Conservation (phyloP, 1,140 invertebrate genomes). For the Cherax destructor region DNA sequence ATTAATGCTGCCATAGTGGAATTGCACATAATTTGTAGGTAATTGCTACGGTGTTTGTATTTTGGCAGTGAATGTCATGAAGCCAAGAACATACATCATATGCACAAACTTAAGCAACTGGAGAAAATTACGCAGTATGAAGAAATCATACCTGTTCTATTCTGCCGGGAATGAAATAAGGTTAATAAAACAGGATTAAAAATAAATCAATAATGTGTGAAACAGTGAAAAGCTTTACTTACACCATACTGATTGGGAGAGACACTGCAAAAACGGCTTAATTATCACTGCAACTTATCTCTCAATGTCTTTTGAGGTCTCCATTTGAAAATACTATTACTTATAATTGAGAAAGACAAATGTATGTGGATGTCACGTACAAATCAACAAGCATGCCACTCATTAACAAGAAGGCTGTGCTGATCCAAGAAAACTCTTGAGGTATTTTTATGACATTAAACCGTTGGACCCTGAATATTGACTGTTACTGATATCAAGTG, state of each 20-base stretch:
- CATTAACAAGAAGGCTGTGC: not conserved
- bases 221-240: constrained; percentile 4
- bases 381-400: not conserved
- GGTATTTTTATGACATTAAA: not conserved
- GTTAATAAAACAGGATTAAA: not conserved
- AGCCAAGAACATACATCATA: constrained; percentile 19
- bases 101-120: constrained; percentile 11
- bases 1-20: constrained; percentile 44
- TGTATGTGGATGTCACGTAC: not conserved
- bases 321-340: not conserved
- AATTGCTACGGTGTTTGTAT: constrained; percentile 18
- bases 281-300: not conserved
- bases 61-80: constrained; percentile 46
- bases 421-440: not conserved
- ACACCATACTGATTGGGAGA: not conserved
- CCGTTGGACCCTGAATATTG: no score
- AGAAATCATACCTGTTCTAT: not conserved
- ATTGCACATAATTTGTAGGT: constrained; percentile 45
- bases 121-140: not conserved
- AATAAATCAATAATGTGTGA: not conserved
- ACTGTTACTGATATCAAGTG: no score
- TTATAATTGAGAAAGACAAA: not conserved
- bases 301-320: not conserved
- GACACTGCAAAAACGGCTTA: not conserved
- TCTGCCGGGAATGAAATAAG: no score